Conservation (phyloP, 2,113 vertebrate species). For the Epinephelus lanceolatus region DNA sequence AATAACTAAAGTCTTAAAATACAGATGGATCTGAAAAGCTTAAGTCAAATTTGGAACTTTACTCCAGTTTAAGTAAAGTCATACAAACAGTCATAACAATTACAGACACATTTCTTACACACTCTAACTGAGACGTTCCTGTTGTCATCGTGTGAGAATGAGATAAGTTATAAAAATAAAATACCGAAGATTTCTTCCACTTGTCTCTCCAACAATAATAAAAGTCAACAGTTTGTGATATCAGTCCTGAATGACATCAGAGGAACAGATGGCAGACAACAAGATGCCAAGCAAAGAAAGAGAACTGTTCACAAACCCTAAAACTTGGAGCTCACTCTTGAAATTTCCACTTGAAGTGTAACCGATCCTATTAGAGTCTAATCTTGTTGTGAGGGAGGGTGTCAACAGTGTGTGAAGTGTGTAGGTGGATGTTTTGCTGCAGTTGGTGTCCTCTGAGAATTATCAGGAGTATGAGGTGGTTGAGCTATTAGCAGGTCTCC, state of each 20-base stretch:
- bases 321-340: constrained; percentile 40
- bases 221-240: neutral
- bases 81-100: no score
- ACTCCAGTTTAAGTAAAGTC: neutral
- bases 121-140: neutral
- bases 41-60: no score
- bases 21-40: neutral
- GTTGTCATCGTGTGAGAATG: neutral
- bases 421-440: constrained; percentile 65
- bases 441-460: constrained; percentile 53
- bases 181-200: neutral
- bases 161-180: neutral
- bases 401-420: constrained; percentile 69
- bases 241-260: constrained; percentile 13
- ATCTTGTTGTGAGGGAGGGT: constrained; percentile 63
- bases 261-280: constrained; percentile 24
- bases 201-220: constrained; percentile 13
- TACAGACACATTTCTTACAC: neutral
- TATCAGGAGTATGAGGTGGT: constrained; percentile 44
- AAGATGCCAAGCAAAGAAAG: constrained; percentile 36
- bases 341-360: constrained; percentile 55
- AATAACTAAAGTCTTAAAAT: neutral
- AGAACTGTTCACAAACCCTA: neutral
- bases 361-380: constrained; percentile 60
- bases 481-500: constrained; percentile 49